A percentile compares a stretch with the other conserved stretches of the same genome.
Conservation (phyloP, 2,888 invertebrate genomes). For the Eucriotettix oculatus region DNA sequence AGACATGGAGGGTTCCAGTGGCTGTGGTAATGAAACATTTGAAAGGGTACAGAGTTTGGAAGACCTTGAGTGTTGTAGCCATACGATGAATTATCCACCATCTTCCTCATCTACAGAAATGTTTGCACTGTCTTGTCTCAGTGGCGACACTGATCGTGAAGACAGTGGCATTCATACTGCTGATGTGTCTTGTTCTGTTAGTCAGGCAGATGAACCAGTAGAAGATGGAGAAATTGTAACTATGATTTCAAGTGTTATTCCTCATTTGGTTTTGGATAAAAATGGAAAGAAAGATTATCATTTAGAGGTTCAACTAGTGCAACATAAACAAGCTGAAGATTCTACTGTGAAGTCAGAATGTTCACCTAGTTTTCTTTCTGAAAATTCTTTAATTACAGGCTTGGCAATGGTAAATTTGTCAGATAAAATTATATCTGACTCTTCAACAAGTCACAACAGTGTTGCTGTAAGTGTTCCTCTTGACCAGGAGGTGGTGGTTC, state of each 20-base stretch:
- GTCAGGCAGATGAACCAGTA: constrained; percentile 55
- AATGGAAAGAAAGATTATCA: neutral
- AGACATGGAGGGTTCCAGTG: constrained; percentile 35
- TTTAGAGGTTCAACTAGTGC: constrained; percentile 1
- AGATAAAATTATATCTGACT: too few species aligned
- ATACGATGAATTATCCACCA: constrained; percentile 29
- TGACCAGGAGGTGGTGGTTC: too few species aligned
- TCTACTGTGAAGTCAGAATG: too few species aligned
- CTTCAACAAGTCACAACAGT: too few species aligned
- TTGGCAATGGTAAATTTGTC: too few species aligned
- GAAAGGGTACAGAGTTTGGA: constrained; percentile 47
- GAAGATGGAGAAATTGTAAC: constrained; percentile 26
- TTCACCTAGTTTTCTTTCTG: too few species aligned
- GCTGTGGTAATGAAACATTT: constrained; percentile 29
- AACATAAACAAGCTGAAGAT: neutral
- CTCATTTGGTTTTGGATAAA: constrained; percentile 1
- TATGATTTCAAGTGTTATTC: constrained; percentile 3
- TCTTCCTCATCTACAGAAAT: constrained; percentile 39
- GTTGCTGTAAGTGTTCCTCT: too few species aligned
- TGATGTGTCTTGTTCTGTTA: constrained; percentile 55
- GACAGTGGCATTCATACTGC: constrained; percentile 68
- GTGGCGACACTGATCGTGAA: constrained; percentile 50
- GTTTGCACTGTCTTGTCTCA: constrained; percentile 31
- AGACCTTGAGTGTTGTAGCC: constrained; percentile 30
- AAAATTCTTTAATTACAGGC: too few species aligned